Percentiles rank a stretch among this genome's conserved stretches.
These are phyloP conservation scores for Rhynchophorus ferrugineus DNA, from an alignment of 1,140 invertebrate genomes.

Conservation along the genomic window DNA sequence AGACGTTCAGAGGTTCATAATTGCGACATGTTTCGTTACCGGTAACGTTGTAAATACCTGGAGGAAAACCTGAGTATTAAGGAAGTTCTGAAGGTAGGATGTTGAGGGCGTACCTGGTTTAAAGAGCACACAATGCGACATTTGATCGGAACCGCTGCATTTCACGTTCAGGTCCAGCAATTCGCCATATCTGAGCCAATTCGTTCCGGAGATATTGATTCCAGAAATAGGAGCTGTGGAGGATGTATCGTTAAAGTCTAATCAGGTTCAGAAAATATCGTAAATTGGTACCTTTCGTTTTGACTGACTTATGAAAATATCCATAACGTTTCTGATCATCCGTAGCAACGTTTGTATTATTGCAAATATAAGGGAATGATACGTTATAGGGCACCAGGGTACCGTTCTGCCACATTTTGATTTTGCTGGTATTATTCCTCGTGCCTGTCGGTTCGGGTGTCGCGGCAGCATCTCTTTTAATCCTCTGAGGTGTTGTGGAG, in stretches of 20 bases:
- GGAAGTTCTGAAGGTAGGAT: no score
- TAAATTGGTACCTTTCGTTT: conserved; percentile 51
- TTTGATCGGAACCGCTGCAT: conserved; percentile 64
- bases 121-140: conserved; percentile 54
- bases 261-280: no score
- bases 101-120: conserved; percentile 8
- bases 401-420: conserved; percentile 22
- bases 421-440: conserved; percentile 20
- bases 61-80: background rate
- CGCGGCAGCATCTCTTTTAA: no score
- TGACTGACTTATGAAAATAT: conserved; percentile 51
- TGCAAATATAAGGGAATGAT: conserved; percentile 49
- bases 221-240: conserved; percentile 59
- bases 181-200: conserved; percentile 74
- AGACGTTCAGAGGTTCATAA: conserved; percentile 42
- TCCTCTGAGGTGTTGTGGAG: no score
- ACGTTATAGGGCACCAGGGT: conserved; percentile 27
- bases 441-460: no score
- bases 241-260: no score
- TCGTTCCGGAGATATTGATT: conserved; percentile 58
- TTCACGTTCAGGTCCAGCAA: conserved; percentile 60
- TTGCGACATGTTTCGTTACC: conserved; percentile 65
- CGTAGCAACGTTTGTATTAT: conserved; percentile 52
- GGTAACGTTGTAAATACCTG: conserved; percentile 66
- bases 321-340: conserved; percentile 64